Evolutionary conservation across 2,888 invertebrate genomes (phyloP).

Genomic region (Drosophila lacicola): DNA sequence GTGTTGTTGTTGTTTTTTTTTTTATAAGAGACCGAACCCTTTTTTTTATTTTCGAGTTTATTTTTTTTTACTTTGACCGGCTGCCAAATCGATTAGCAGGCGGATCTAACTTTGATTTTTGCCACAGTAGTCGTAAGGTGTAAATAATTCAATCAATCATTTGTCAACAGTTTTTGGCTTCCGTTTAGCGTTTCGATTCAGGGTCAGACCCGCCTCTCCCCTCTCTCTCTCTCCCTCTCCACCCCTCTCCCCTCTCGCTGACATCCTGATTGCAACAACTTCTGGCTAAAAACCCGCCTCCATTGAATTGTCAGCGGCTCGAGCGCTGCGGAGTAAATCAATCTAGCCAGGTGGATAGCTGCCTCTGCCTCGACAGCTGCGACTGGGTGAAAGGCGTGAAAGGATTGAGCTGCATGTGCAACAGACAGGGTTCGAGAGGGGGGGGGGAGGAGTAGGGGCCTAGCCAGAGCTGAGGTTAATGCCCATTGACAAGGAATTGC

Average conservation of each 20-base stretch:
- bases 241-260: slow-evolving; percentile 3
- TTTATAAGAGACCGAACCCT: slow-evolving; percentile 58
- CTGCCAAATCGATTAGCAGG: slow-evolving; percentile 79
- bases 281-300: slow-evolving; percentile 44
- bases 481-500: slow-evolving; percentile 47
- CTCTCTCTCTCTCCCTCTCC: no score
- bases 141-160: slow-evolving; percentile 81
- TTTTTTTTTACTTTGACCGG: slow-evolving; percentile 28
- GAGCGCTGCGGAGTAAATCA: slow-evolving; percentile 55
- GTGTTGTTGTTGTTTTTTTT: slow-evolving; percentile 13
- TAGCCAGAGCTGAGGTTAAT: neutral
- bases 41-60: slow-evolving; percentile 53
- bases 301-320: slow-evolving; percentile 69
- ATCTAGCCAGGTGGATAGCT: slow-evolving; percentile 49
- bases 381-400: slow-evolving; percentile 77
- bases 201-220: slow-evolving; percentile 59
- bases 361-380: slow-evolving; percentile 39
- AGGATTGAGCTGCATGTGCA: slow-evolving; percentile 57
- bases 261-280: slow-evolving; percentile 53
- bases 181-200: slow-evolving; percentile 67
- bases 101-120: slow-evolving; percentile 77
- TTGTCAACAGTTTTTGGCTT: slow-evolving; percentile 79
- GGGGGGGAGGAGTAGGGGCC: neutral
- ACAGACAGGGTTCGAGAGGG: neutral
- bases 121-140: slow-evolving; percentile 74